Conservation (phyloP, 2,888 invertebrate species). For the Drosophila percnosoma region DNA sequence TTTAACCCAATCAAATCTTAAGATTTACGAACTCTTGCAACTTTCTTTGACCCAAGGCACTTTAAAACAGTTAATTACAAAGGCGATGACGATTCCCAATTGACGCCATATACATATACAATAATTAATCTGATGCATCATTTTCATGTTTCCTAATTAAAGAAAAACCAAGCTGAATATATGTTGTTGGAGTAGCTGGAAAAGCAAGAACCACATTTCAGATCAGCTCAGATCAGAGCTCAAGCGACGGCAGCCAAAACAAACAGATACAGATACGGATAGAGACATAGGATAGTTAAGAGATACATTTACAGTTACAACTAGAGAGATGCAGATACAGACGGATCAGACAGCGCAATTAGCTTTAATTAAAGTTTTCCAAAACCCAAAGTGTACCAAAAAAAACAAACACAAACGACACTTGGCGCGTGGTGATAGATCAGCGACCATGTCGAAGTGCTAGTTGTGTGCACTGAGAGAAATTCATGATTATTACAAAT, state of each 20-base stretch:
- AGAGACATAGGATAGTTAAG: slow-evolving; percentile 23
- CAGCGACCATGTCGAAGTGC: slow-evolving; percentile 36
- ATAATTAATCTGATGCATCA: slow-evolving; percentile 52
- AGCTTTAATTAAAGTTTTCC: slow-evolving; percentile 71
- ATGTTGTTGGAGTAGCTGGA: slow-evolving; percentile 25
- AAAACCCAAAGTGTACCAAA: slow-evolving; percentile 73
- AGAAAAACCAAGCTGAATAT: slow-evolving; percentile 12
- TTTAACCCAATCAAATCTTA: slow-evolving; percentile 53
- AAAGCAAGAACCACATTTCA: slow-evolving; percentile 1
- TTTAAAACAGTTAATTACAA: slow-evolving; percentile 4
- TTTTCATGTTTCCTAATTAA: slow-evolving; percentile 69
- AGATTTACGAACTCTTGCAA: slow-evolving; percentile 54
- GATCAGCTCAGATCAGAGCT: slow-evolving; percentile 57
- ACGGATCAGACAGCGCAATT: slow-evolving; percentile 58
- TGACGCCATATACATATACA: slow-evolving; percentile 11
- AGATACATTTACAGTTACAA: slow-evolving; percentile 33
- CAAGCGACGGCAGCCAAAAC: slow-evolving; percentile 59
- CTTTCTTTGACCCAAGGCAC: slow-evolving; percentile 69
- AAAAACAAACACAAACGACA: slow-evolving; percentile 35
- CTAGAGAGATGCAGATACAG: slow-evolving; percentile 26
- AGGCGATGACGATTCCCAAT: slow-evolving; percentile 29
- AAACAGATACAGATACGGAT: slow-evolving; percentile 33
- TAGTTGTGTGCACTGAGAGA: slow-evolving; percentile 40
- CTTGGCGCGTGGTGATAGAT: slow-evolving; percentile 79
- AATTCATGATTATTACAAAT: not conserved